These are phyloP conservation scores for Cantharis rustica DNA, from an alignment of 2,888 invertebrate genomes.

Conservation along the genomic window DNA sequence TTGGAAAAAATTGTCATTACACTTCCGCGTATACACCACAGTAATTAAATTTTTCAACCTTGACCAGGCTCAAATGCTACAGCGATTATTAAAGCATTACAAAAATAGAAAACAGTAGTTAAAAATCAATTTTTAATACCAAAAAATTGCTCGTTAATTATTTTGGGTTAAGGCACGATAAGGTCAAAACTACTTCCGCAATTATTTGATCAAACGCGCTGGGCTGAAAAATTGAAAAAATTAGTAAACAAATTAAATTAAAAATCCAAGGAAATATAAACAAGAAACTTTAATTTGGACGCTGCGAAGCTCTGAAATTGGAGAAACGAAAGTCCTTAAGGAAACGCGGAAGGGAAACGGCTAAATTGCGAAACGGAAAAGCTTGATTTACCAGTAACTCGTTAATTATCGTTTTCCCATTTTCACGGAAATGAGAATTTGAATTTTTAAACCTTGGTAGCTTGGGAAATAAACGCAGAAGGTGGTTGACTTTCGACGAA, in stretches of 20 bases:
- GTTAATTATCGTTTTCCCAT: neutral
- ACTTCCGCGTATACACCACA: neutral
- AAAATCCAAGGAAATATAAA: neutral
- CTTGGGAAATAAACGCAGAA: neutral
- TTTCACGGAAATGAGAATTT: neutral
- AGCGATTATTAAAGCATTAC: neutral
- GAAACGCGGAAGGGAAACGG: neutral
- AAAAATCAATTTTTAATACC: neutral
- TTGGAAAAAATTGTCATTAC: neutral
- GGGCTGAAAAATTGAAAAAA: neutral
- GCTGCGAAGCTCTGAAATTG: neutral
- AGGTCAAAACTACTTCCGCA: neutral
- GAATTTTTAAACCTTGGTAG: neutral
- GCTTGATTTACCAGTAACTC: neutral
- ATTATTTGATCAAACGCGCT: neutral
- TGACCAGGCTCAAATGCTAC: neutral
- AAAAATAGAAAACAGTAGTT: neutral
- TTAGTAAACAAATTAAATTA: neutral
- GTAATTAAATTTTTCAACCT: neutral
- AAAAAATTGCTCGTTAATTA: neutral
- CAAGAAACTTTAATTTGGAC: neutral
- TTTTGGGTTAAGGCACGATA: neutral
- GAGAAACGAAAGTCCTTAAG: neutral
- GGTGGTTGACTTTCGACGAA: neutral
- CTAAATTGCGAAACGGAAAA: neutral